Conservation (phyloP, 2,797 vertebrate species). For the Tinamus major region DNA sequence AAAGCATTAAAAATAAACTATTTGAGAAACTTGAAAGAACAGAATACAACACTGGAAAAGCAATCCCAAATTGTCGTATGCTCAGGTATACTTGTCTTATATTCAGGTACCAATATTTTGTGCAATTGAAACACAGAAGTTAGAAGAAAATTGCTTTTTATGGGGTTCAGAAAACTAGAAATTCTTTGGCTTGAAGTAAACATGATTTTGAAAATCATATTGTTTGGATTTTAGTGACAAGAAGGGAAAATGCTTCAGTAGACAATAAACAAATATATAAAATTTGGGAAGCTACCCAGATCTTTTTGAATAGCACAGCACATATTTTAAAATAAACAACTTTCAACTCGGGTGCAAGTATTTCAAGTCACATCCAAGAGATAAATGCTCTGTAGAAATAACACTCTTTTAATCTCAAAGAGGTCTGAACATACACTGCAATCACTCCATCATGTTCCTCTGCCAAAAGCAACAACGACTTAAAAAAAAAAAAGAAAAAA, state of each 20-base stretch:
- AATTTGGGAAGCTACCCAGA: neutral
- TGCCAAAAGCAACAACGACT: neutral
- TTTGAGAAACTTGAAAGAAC: neutral
- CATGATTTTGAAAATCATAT: neutral
- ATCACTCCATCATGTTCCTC: neutral
- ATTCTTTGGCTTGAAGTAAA: neutral
- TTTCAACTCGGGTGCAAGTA: neutral
- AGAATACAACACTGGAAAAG: neutral
- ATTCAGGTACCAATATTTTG: neutral
- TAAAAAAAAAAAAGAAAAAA: neutral
- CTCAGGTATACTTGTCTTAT: neutral
- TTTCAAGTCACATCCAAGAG: constrained; percentile 21
- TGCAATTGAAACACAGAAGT: neutral
- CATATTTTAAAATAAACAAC: constrained; percentile 10
- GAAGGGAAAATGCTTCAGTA: neutral
- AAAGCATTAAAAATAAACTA: neutral
- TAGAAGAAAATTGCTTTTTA: neutral
- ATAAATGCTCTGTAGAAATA: neutral
- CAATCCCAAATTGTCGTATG: neutral
- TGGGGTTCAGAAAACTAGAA: neutral
- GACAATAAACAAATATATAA: neutral
- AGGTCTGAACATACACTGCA: neutral
- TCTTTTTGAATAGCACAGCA: neutral
- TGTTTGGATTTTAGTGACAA: neutral
- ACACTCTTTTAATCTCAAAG: neutral